Percentiles rank a stretch among this genome's conserved stretches.
Conservation (phyloP, 2,113 vertebrate genomes). For the Microtus richardsoni region DNA sequence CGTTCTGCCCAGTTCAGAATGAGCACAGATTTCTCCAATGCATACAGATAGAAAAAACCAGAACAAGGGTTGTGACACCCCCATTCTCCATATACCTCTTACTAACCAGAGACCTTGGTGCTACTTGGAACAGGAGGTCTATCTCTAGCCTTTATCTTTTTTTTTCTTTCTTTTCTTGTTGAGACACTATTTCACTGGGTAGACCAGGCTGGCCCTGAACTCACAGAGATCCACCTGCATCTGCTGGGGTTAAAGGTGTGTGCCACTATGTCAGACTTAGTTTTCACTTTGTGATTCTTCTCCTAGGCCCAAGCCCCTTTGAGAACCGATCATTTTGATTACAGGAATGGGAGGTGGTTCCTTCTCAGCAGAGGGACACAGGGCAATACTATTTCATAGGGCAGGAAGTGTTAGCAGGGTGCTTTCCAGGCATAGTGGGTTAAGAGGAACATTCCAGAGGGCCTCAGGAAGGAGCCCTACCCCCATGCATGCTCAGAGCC, state of each 20-base stretch:
- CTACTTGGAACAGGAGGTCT: background rate
- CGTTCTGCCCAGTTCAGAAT: background rate
- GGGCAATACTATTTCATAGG: background rate
- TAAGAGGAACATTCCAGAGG: background rate
- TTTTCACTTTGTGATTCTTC: background rate
- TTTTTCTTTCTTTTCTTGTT: background rate
- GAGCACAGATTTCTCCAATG: background rate
- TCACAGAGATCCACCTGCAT: background rate
- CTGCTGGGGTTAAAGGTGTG: background rate
- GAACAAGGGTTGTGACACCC: background rate
- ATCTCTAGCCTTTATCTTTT: background rate
- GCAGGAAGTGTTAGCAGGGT: background rate
- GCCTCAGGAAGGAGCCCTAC: background rate
- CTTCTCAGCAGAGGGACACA: background rate
- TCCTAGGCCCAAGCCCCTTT: background rate
- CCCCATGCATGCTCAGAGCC: background rate
- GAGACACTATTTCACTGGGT: background rate
- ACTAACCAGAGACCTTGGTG: background rate
- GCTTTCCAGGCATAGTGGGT: background rate
- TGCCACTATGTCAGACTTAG: background rate
- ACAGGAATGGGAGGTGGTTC: background rate
- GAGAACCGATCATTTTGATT: background rate
- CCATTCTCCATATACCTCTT: background rate
- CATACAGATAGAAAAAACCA: background rate
- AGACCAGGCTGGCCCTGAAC: background rate